Percentiles rank a stretch among this genome's conserved stretches.
Conservation (phyloP, 2,113 vertebrate species). For the Motacilla tschutschensis region DNA sequence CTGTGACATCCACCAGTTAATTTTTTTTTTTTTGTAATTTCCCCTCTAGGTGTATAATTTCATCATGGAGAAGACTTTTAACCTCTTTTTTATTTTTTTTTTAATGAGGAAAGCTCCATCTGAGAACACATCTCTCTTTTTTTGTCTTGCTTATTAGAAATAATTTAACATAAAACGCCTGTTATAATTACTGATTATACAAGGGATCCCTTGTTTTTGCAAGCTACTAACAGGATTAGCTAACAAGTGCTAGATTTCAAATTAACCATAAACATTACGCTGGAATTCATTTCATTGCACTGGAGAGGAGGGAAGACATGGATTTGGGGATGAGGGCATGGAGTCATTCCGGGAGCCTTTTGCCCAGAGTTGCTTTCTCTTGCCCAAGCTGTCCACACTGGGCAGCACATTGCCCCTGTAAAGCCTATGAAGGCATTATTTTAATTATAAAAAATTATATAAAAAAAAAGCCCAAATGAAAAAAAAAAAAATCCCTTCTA, state of each 20-base stretch:
- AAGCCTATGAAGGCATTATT: not conserved
- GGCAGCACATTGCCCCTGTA: not conserved
- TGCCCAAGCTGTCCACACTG: accelerated
- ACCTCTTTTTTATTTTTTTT: not conserved
- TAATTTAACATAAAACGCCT: conserved; percentile 66
- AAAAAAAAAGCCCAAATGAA: not conserved
- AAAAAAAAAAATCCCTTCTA: not conserved
- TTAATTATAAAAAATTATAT: not conserved
- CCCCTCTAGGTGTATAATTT: not conserved
- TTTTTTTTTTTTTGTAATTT: not conserved
- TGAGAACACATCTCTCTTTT: conserved; percentile 15
- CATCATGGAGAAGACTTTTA: not conserved
- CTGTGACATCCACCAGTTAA: not conserved
- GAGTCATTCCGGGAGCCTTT: not conserved
- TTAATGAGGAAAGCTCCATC: not conserved
- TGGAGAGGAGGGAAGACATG: conserved; percentile 21
- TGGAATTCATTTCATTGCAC: conserved; percentile 46
- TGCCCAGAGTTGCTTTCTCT: accelerated
- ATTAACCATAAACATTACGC: conserved; percentile 61
- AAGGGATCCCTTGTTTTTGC: conserved; percentile 54
- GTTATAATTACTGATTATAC: conserved; percentile 43
- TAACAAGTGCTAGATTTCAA: conserved; percentile 63
- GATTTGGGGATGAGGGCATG: not conserved
- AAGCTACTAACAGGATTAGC: conserved; percentile 70
- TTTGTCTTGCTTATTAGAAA: conserved; percentile 39